Conservation (phyloP, 2,113 vertebrate genomes). For the Jacana jacana region DNA sequence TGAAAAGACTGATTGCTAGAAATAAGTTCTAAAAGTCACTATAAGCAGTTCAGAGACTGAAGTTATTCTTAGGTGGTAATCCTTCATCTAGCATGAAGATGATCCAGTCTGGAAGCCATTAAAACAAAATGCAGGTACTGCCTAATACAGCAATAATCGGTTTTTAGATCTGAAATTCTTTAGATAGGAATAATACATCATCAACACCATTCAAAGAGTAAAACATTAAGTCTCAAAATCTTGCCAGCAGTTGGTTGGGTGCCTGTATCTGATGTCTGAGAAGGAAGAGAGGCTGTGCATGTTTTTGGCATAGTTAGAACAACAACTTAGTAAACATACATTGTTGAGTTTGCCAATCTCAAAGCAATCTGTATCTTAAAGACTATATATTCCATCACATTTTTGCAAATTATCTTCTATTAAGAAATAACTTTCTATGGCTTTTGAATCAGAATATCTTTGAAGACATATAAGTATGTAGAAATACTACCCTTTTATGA, state of each 20-base stretch:
- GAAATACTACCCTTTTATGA: background rate
- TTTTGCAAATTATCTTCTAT: background rate
- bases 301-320: background rate
- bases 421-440: background rate
- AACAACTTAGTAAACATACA: background rate
- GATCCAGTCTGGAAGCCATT: background rate
- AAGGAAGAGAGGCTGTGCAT: background rate
- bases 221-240: background rate
- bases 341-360: background rate
- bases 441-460: background rate
- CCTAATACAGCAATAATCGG: background rate
- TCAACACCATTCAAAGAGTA: background rate
- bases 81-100: background rate
- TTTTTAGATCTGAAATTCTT: background rate
- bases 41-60: background rate
- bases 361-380: background rate
- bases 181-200: background rate
- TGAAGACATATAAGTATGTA: background rate
- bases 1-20: background rate
- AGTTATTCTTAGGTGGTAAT: background rate
- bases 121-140: background rate
- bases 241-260: background rate
- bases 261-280: background rate
- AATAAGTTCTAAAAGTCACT: background rate
- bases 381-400: background rate